Evolutionary conservation across 2,113 vertebrate genomes (phyloP).

Genomic region (Pachypanchax playfairii): DNA sequence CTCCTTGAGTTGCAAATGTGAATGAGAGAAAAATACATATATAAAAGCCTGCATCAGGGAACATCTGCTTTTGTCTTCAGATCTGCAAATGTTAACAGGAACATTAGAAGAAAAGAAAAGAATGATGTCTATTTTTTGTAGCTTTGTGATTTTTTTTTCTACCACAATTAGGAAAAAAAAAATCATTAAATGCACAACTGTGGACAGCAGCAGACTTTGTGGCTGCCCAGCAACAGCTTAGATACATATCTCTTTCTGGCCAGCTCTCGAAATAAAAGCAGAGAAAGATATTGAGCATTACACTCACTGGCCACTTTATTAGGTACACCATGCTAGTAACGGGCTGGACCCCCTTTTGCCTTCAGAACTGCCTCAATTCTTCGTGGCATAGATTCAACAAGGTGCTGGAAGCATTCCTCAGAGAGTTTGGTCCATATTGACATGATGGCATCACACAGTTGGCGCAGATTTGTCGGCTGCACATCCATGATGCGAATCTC

Average conservation of each 20-base stretch:
- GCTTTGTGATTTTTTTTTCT: constrained; percentile 18
- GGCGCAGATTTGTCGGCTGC: too few species aligned
- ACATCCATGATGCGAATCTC: too few species aligned
- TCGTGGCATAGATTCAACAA: too few species aligned
- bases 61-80: not conserved
- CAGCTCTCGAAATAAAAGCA: constrained; percentile 22
- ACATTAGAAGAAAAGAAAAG: not conserved
- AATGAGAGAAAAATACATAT: not conserved
- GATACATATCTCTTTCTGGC: constrained; percentile 24
- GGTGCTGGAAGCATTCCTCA: too few species aligned
- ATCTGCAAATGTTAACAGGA: constrained; percentile 5
- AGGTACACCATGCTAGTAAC: too few species aligned
- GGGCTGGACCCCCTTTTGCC: too few species aligned
- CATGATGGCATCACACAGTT: too few species aligned
- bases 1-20: constrained; percentile 30
- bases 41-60: not conserved
- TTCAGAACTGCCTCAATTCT: too few species aligned
- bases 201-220: constrained; percentile 39
- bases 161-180: constrained; percentile 25
- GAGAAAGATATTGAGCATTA: too few species aligned
- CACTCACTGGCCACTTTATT: too few species aligned
- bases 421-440: too few species aligned
- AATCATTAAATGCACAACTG: constrained; percentile 36
- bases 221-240: constrained; percentile 51
- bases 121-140: constrained; percentile 16